Base-by-base conservation (phyloP, 1,140 invertebrate species). In the Paraescarpia echinospica region DNA sequence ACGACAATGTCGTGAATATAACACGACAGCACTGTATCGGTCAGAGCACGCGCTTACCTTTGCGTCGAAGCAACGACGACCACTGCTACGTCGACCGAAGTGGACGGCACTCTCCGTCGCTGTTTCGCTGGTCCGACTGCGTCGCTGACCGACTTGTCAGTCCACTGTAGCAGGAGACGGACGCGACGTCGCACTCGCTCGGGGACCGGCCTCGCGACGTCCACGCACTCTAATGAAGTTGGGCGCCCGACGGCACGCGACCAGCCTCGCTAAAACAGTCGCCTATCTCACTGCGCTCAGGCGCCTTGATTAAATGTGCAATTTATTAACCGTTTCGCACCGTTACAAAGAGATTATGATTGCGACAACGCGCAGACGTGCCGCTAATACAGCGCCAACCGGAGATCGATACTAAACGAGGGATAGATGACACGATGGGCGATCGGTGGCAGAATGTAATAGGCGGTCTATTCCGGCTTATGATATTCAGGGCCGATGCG, bases 291-390 rank as follows among this genome's bases (percentile, higher is more conserved):
- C 0, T 18, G 59, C 59, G 59, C 22, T 77, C 59, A 27, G 9
- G 59, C 59, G 59, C 59, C 18, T 77, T 77, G 59, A 77, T 77
- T 77, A 77, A 77, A 77, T 77, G 59, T 77, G 8, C 59, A 77
- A 77, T 77, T 77, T 77, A 77, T 77, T 77, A 77, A 77, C 59
- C 59, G 59, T 77, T 77, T 77, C 59, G 59, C 59, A 27, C 59
- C 59, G 59, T 77, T 77, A 77, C 59, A 77, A 77, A 77, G 59
- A 77, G 59, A 77, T 77, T 77, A 77, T 77, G 59, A 77, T 77
- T 77, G 59, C 59, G 59, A 77, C 59, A 77, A 77, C 59, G 59
- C 59, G 27, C 59, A 77, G 59, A 77, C 59, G 59, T 77, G 59
- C 59, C 2, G 59, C 59, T 77, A 77, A 77, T 77, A 77, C 59